phyloP scores from a whole-genome alignment of 2,888 invertebrate genomes.

The Yponomeuta evonymella region DNA sequence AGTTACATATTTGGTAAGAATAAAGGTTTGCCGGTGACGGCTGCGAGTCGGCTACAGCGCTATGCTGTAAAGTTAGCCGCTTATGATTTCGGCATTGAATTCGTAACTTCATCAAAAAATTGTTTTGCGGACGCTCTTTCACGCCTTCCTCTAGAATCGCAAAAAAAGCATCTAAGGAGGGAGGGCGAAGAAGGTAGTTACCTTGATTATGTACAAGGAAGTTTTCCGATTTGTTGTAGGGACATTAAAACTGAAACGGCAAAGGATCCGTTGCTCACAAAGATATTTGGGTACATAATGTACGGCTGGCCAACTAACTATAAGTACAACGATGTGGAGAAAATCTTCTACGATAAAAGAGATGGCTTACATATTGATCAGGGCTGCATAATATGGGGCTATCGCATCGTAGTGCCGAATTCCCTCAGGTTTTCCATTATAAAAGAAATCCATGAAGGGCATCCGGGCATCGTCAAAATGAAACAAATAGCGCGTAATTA shows the following conservation, averaged over 20 bases:
- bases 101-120: not conserved
- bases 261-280: slow-evolving; percentile 23
- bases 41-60: slow-evolving; percentile 12
- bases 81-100: slow-evolving; percentile 14
- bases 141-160: slow-evolving; percentile 8
- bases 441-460: no score
- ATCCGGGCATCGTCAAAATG: slow-evolving; percentile 25
- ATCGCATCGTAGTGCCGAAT: no score
- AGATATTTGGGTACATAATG: slow-evolving; percentile 23
- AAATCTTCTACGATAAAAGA: no score
- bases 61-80: slow-evolving; percentile 12
- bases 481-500: slow-evolving; percentile 25
- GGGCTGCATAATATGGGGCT: no score
- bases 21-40: slow-evolving; percentile 14
- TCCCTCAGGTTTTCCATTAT: no score
- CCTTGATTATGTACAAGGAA: slow-evolving; percentile 18
- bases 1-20: slow-evolving; percentile 15
- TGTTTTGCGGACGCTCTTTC: slow-evolving; percentile 14
- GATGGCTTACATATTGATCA: no score
- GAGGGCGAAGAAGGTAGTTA: slow-evolving; percentile 16
- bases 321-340: not conserved
- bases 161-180: not conserved
- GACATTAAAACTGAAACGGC: slow-evolving; percentile 19
- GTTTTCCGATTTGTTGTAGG: slow-evolving; percentile 20
- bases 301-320: slow-evolving; percentile 25